A percentile compares a stretch with the other conserved stretches of the same genome.
phyloP scores from a whole-genome alignment of 2,797 vertebrate species.

The Microctenopoma stevenorrisi region DNA sequence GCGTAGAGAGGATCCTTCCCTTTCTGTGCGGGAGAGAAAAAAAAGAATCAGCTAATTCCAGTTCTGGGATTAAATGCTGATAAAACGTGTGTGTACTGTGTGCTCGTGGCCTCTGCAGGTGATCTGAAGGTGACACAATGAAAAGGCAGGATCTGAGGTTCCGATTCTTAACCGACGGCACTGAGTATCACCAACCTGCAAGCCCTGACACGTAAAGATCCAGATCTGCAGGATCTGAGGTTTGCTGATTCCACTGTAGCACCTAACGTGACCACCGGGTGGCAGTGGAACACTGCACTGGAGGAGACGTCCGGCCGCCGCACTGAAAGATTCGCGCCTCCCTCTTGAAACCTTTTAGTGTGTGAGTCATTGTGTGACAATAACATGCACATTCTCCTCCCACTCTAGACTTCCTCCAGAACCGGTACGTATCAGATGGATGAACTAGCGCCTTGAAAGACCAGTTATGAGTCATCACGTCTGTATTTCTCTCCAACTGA shows the following conservation, averaged over 20 bases:
- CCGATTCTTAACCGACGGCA: constrained; percentile 20
- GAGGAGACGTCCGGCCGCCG: background rate
- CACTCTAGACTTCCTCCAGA: constrained; percentile 37
- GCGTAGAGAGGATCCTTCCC: constrained; percentile 96
- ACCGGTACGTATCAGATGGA: constrained; percentile 60
- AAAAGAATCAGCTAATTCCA: constrained; percentile 12
- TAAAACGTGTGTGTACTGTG: background rate
- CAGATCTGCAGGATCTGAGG: constrained; percentile 1
- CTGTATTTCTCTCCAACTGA: constrained; percentile 50
- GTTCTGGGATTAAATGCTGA: too few species aligned
- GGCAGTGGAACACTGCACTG: constrained; percentile 69
- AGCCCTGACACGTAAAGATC: constrained; percentile 22
- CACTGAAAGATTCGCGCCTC: constrained; percentile 14
- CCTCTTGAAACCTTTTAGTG: constrained; percentile 5
- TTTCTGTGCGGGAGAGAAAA: constrained; percentile 77
- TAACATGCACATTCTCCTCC: constrained; percentile 25
- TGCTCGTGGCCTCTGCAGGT: background rate
- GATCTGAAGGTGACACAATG: constrained; percentile 5
- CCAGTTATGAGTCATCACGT: constrained; percentile 76
- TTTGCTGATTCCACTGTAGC: background rate
- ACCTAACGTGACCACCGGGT: constrained; percentile 65
- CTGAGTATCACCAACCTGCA: constrained; percentile 21
- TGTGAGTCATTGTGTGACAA: constrained; percentile 37
- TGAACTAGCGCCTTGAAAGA: constrained; percentile 59
- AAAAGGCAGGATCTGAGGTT: constrained; percentile 25